Conservation (phyloP, 2,113 vertebrate genomes). For the Bungarus multicinctus region DNA sequence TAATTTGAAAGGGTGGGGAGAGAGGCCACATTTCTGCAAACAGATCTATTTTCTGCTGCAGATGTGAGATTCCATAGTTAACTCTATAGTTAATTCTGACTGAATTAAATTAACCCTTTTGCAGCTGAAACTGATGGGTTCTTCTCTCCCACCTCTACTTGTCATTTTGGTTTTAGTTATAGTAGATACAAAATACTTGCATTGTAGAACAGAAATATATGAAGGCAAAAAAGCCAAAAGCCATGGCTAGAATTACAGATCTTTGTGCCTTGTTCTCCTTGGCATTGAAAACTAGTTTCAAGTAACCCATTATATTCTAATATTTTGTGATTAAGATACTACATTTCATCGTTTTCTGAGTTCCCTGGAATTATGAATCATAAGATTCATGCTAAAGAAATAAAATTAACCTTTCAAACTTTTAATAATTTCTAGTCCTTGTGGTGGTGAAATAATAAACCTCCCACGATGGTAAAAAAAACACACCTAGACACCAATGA, state of each 20-base stretch:
- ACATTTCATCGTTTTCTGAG: constrained; percentile 8
- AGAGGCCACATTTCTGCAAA: not conserved
- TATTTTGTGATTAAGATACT: constrained; percentile 3
- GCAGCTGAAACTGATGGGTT: not conserved
- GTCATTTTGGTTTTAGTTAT: constrained; percentile 7
- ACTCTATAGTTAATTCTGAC: not conserved
- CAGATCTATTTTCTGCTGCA: not conserved
- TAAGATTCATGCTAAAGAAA: not conserved
- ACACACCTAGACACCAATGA: not conserved
- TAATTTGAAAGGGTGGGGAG: not conserved
- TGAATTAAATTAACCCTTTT: not conserved
- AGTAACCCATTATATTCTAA: not conserved
- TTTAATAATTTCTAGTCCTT: not conserved
- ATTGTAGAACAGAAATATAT: not conserved
- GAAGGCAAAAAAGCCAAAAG: not conserved
- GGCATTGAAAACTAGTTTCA: not conserved
- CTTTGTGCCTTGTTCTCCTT: not conserved
- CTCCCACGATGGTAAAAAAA: not conserved
- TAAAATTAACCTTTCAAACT: not conserved
- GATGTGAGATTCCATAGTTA: not conserved
- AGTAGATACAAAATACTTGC: not conserved
- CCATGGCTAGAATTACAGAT: constrained; percentile 1
- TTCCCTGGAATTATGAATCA: not conserved
- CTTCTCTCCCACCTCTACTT: not conserved
- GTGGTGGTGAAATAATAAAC: not conserved